Conservation (phyloP, 37 sponge, comb jelly and placozoan genomes). For the Aphrocallistes beatrix region DNA sequence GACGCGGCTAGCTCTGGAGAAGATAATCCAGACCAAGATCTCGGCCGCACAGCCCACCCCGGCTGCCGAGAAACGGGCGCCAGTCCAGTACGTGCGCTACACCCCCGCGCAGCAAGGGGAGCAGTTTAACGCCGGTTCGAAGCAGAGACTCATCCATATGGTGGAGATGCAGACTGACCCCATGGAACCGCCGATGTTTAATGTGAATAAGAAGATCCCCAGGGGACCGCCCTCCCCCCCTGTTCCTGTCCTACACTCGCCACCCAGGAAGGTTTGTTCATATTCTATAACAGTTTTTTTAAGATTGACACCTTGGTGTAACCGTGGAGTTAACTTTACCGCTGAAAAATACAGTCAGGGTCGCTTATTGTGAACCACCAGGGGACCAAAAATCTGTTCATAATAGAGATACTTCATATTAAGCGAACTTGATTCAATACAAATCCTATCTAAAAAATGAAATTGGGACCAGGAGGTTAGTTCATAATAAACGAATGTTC, state of each 20-base stretch:
- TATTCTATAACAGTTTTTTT: too few species aligned
- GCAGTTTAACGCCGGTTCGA: conserved; percentile 77
- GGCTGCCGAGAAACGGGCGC: conserved; percentile 65
- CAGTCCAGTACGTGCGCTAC: conserved; percentile 94
- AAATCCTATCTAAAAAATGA: too few species aligned
- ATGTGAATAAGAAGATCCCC: conserved; percentile 86
- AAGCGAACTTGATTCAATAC: too few species aligned
- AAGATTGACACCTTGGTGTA: too few species aligned
- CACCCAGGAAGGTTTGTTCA: conserved; percentile 87
- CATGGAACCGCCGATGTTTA: conserved; percentile 86
- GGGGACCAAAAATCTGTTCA: too few species aligned
- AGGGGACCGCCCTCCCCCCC: conserved; percentile 96
- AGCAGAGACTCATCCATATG: conserved; percentile 93
- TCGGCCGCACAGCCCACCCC: conserved; percentile 86
- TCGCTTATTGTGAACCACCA: too few species aligned
- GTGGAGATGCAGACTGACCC: conserved; percentile 97
- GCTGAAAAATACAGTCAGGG: too few species aligned
- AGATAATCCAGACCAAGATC: conserved; percentile 75
- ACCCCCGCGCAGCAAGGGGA: conserved; percentile 86
- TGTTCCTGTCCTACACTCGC: conserved; percentile 92
- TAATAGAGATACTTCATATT: too few species aligned
- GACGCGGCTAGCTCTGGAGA: conserved; percentile 85
- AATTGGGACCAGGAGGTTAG: too few species aligned
- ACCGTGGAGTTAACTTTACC: too few species aligned
- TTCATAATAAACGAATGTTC: too few species aligned